Conservation (phyloP, 2,113 vertebrate species). For the Brienomyrus brachyistius region DNA sequence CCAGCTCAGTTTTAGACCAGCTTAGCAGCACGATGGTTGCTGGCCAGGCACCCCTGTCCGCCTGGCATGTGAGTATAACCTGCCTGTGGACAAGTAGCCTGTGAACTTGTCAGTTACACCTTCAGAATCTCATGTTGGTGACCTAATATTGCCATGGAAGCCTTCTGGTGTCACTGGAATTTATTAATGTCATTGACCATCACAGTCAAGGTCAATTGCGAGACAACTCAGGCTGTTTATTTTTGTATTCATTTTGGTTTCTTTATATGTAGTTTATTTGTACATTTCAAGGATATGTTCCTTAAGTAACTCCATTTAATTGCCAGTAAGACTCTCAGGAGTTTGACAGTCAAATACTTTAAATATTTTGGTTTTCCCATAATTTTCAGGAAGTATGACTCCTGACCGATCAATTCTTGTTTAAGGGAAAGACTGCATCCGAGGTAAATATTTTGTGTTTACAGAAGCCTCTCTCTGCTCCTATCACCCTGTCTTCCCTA, state of each 20-base stretch:
- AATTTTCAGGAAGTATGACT: neutral
- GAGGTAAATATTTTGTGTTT: neutral
- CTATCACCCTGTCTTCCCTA: neutral
- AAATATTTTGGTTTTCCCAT: neutral
- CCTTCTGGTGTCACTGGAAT: neutral
- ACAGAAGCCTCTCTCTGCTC: neutral
- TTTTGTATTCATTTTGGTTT: neutral
- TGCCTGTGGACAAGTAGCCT: no score
- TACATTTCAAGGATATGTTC: neutral
- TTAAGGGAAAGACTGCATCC: neutral
- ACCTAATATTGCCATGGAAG: neutral
- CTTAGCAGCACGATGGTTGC: slow-evolving; percentile 72
- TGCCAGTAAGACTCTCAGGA: neutral
- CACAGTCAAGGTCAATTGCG: neutral
- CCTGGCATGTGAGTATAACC: slow-evolving; percentile 80
- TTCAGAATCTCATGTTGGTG: neutral
- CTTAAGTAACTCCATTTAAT: neutral
- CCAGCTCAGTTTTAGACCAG: slow-evolving; percentile 72
- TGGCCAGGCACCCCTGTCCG: slow-evolving; percentile 72
- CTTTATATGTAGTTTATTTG: neutral
- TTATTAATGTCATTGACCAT: neutral
- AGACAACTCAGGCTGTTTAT: neutral
- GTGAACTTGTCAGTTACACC: neutral
- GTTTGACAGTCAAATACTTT: neutral
- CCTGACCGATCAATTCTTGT: neutral